A percentile compares a stretch with the other conserved stretches of the same genome.
phyloP scores from a whole-genome alignment of 1,140 invertebrate genomes.

The Drosophila willistoni region DNA sequence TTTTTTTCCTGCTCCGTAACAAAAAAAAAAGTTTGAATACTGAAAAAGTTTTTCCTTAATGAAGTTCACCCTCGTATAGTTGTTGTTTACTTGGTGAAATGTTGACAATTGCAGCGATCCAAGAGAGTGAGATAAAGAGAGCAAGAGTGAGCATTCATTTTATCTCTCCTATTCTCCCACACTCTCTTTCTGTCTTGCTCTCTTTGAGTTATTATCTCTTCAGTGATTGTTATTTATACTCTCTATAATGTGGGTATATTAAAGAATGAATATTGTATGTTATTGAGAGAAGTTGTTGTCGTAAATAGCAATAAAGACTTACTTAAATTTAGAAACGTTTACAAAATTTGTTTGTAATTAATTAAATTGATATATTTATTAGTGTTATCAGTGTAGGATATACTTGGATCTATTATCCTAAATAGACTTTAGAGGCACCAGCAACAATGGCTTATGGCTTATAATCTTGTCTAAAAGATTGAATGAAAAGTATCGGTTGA shows the following conservation, averaged over 20 bases:
- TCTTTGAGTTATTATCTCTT: neutral
- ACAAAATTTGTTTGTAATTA: no score
- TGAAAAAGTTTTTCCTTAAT: slow-evolving; percentile 6
- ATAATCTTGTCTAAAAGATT: no score
- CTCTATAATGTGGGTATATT: neutral
- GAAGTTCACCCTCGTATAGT: neutral
- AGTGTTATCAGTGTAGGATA: no score
- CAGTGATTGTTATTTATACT: neutral
- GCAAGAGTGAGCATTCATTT: neutral
- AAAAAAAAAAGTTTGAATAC: neutral
- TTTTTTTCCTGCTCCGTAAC: neutral
- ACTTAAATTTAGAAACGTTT: no score
- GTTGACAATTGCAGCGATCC: slow-evolving; percentile 7
- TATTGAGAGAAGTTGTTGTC: no score
- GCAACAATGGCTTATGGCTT: no score
- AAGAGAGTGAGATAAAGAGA: neutral
- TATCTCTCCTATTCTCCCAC: neutral
- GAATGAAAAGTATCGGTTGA: no score
- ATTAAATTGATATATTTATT: no score
- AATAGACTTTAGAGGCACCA: no score
- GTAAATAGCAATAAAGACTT: no score
- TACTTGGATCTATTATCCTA: no score
- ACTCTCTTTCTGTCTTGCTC: neutral
- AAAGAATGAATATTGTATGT: neutral
- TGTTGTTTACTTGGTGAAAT: neutral